Evolutionary conservation across 2,888 invertebrate genomes (phyloP).

Genomic region (Caenorhabditis uteleia): DNA sequence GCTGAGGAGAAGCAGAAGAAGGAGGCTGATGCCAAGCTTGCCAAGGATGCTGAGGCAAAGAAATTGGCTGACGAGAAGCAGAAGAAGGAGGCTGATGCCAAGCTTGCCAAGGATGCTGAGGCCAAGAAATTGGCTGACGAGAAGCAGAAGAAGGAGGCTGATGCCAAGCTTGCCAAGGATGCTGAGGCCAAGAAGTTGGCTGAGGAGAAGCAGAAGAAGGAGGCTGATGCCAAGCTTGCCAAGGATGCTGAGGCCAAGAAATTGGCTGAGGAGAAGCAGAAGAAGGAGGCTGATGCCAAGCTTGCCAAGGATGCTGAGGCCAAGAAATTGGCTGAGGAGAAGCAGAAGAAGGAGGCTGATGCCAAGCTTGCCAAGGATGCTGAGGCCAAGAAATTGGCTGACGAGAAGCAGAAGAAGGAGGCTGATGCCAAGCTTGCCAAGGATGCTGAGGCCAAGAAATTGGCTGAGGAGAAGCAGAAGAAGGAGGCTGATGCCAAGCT

Average conservation of each 20-base stretch:
- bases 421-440: no score
- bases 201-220: conserved; percentile 3
- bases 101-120: conserved; percentile 16
- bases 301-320: conserved; percentile 27
- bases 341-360: conserved; percentile 7
- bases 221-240: conserved; percentile 2
- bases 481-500: conserved; percentile 14
- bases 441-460: conserved; percentile 9
- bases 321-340: neutral
- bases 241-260: conserved; percentile 18
- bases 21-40: conserved; percentile 4
- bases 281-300: conserved; percentile 12
- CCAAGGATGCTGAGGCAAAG: no score
- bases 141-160: conserved; percentile 32
- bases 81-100: conserved; percentile 10
- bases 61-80: conserved; percentile 4
- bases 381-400: conserved; percentile 1
- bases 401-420: no score
- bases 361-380: conserved; percentile 11
- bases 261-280: conserved; percentile 18
- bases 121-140: conserved; percentile 26
- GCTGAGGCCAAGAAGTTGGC: conserved; percentile 3
- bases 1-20: conserved; percentile 4
- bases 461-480: conserved; percentile 5
- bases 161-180: no score